Base-by-base conservation (phyloP, 2,113 vertebrate genomes). In the Daboia siamensis region DNA sequence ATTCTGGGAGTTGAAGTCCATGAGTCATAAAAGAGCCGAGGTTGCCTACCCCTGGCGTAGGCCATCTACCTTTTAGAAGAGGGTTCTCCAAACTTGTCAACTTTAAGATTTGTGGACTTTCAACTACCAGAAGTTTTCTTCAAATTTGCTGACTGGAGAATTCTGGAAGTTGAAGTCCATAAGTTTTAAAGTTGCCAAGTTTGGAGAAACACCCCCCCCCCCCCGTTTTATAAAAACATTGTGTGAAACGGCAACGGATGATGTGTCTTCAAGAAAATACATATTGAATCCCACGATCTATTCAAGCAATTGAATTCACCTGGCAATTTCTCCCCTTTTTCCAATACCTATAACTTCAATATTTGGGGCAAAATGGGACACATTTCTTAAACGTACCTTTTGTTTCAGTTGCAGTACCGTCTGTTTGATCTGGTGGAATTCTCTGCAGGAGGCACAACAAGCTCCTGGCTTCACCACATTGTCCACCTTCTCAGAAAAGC, bases 381-480 rank as follows among this genome's bases (percentile, higher is more conserved):
- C 2, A 39, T 80, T 80, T 44, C 33, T 0, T 23, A 44, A 80
- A 44, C 92, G 0, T 97, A 99, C 99, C 98, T 99, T 99, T 93
- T 99, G 98, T 95, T 99, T 99, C 56, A 99, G 98, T 93, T 99
- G 99, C 95, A 99, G 96, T 87, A 99, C 98, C 0, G 98, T 98
- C 97, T 98, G 98, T 97, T 98, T 99, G 96, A 99, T 98, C 97
- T 99, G 99, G 93, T 98, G 97, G 95, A 99, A 98, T 94, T 99
- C 99, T 91, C 99, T 98, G 95, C 99, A 99, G 0, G 99, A 98
- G 87, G 98, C 98, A 7, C 99, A 99, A 96, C 99, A 99, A 0
- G 98, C 97, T 46, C 97, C 98, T 0, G 97, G 95, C 94, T 98
- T 98, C 90, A 98, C 98, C 1, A 97, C 95, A 0, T 97, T 98